Conservation (phyloP, 2,113 vertebrate genomes). For the Campylomormyrus tamandua region DNA sequence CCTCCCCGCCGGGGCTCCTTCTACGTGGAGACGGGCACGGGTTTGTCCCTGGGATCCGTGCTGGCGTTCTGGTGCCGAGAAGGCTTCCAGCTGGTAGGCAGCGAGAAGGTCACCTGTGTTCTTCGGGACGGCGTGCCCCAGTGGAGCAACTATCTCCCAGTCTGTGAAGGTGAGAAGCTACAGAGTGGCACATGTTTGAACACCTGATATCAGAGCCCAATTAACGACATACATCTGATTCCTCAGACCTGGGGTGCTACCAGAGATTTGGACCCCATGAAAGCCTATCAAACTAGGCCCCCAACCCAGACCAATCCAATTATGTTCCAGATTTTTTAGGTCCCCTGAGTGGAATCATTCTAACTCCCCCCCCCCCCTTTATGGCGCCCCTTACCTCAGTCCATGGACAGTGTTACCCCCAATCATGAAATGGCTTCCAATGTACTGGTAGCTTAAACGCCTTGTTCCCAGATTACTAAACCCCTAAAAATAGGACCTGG, state of each 20-base stretch:
- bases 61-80: conserved; percentile 63
- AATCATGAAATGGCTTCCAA: not conserved
- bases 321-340: too few species aligned
- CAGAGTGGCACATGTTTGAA: not conserved
- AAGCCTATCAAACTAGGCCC: too few species aligned
- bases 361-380: too few species aligned
- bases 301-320: too few species aligned
- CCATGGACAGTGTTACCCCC: not conserved
- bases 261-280: too few species aligned
- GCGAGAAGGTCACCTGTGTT: conserved; percentile 51
- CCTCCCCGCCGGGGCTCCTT: conserved; percentile 59
- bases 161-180: conserved; percentile 53
- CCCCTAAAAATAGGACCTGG: not conserved
- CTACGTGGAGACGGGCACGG: conserved; percentile 56
- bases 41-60: conserved; percentile 48
- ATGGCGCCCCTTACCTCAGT: not conserved
- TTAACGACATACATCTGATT: not conserved
- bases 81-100: conserved; percentile 68
- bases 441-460: not conserved
- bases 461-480: not conserved
- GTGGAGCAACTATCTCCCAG: conserved; percentile 61
- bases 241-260: not conserved
- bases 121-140: conserved; percentile 45
- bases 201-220: not conserved
- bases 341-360: too few species aligned